Conservation (phyloP, 2,113 vertebrate genomes). For the Gallinago media region DNA sequence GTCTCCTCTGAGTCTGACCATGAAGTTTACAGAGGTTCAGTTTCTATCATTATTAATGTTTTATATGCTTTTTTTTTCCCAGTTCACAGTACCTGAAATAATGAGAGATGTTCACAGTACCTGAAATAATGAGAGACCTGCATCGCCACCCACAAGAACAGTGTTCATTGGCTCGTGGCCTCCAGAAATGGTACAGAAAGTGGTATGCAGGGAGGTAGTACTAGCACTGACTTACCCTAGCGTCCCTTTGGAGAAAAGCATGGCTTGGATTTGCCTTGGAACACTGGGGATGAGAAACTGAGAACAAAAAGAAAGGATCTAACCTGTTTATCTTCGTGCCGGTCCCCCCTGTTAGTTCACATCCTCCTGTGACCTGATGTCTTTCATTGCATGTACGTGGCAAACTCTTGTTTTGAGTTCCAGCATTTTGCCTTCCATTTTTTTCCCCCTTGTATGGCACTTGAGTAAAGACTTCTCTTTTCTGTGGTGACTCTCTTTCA, state of each 20-base stretch:
- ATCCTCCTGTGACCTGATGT: too few species aligned
- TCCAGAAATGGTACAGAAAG: not conserved
- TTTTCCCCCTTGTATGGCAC: rapidly evolving
- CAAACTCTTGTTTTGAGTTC: not conserved
- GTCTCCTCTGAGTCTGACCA: not conserved
- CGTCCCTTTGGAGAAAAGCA: not conserved
- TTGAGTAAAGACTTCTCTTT: not conserved
- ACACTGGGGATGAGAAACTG: not conserved
- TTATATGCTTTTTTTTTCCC: not conserved
- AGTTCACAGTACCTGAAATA: not conserved
- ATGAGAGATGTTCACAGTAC: too few species aligned
- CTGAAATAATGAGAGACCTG: not conserved
- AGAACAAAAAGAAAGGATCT: not conserved
- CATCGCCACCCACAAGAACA: not conserved
- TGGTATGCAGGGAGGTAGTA: not conserved
- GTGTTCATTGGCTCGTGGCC: too few species aligned
- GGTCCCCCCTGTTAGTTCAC: rapidly evolving
- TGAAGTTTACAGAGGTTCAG: not conserved
- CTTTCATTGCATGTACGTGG: rapidly evolving
- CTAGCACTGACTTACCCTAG: not conserved
- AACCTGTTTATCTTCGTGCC: not conserved
- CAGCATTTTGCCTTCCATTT: not conserved
- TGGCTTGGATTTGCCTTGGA: not conserved
- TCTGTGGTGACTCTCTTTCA: not conserved
- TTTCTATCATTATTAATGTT: not conserved